Evolutionary conservation across 64 coral and sea anemone species (phyloP).

Genomic region (Catalaphyllia jardinei): DNA sequence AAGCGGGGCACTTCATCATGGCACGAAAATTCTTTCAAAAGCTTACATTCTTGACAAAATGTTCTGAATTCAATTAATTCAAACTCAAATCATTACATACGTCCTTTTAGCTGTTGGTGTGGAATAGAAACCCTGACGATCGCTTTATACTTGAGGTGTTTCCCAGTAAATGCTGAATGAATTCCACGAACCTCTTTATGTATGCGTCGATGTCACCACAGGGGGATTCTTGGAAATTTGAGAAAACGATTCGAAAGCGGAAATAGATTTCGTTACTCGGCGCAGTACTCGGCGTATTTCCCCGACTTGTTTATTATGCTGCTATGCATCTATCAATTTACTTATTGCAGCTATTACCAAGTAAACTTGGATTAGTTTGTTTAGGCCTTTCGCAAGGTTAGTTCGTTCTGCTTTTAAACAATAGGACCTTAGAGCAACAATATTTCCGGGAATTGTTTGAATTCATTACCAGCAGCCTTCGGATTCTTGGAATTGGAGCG

Average conservation of each 20-base stretch:
- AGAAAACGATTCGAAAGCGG: neutral
- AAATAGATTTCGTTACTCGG: neutral
- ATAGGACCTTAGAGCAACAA: neutral
- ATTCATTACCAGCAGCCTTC: neutral
- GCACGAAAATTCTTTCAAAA: neutral
- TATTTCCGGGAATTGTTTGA: neutral
- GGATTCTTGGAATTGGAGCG: conserved; percentile 7
- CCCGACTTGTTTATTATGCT: neutral
- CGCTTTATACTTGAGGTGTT: neutral
- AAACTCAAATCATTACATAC: no score
- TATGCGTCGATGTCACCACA: neutral
- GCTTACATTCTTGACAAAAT: neutral
- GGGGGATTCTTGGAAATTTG: neutral
- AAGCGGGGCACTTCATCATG: conserved; percentile 9
- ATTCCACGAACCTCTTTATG: conserved; percentile 13
- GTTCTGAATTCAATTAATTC: no score
- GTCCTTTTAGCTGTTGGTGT: neutral
- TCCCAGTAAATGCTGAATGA: neutral
- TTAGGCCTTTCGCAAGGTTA: no score
- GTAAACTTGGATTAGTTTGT: neutral
- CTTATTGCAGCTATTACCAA: neutral
- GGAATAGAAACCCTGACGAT: neutral
- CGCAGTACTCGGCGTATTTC: neutral
- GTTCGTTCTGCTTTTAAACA: no score
- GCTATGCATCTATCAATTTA: neutral